Evolutionary conservation across 2,113 vertebrate genomes (phyloP).

Genomic region (Bos taurus): ARS-UCD2.0 NC_037329.1:48596001-48596500

Average conservation of each 20-base stretch:
- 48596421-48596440: conserved; percentile 49
- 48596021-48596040: neutral
- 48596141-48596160: neutral
- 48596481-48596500: conserved; percentile 23
- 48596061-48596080: neutral
- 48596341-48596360: neutral
- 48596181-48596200: neutral
- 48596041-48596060: neutral
- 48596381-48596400: neutral
- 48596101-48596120: neutral
- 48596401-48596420: conserved; percentile 38
- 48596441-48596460: conserved; percentile 44
- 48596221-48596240: neutral
- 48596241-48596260: neutral
- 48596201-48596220: neutral
- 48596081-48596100: neutral
- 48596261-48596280: neutral
- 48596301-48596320: neutral
- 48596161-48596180: neutral
- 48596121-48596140: neutral
- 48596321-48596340: neutral
- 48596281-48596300: neutral
- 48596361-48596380: neutral
- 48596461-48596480: conserved; percentile 37
- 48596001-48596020: neutral